A percentile compares a stretch with the other conserved stretches of the same genome.
Conservation (phyloP, 2,797 vertebrate species). For the Nyctalus aviator region DNA sequence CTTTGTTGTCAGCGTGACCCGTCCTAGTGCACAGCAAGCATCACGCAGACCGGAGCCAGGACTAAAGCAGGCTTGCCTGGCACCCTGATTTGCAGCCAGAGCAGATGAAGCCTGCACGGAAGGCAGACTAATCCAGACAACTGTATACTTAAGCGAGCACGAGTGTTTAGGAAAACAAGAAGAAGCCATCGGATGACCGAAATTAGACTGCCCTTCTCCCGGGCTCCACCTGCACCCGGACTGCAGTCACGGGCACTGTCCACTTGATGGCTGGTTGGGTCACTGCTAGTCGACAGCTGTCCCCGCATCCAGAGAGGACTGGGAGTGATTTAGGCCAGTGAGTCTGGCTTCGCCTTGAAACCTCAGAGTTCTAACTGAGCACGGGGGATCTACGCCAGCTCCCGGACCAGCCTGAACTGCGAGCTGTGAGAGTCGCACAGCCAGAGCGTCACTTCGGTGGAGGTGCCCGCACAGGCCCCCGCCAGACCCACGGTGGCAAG, state of each 20-base stretch:
- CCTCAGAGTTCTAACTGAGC: conserved; percentile 81
- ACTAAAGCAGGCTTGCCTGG: conserved; percentile 86
- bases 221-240: conserved; percentile 82
- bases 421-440: conserved; percentile 78
- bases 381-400: conserved; percentile 72
- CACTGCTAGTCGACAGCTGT: conserved; percentile 88
- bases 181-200: conserved; percentile 81
- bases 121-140: conserved; percentile 90
- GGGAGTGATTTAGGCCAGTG: conserved; percentile 94
- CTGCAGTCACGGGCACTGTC: conserved; percentile 86
- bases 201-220: conserved; percentile 83
- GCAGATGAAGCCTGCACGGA: conserved; percentile 89
- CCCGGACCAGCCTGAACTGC: conserved; percentile 61
- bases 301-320: conserved; percentile 91
- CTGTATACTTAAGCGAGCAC: conserved; percentile 82
- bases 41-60: conserved; percentile 85
- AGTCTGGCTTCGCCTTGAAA: conserved; percentile 89
- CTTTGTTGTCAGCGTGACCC: conserved; percentile 89
- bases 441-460: conserved; percentile 72
- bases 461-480: conserved; percentile 85
- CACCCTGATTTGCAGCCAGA: conserved; percentile 88
- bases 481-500: conserved; percentile 82
- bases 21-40: conserved; percentile 87
- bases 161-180: conserved; percentile 82
- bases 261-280: conserved; percentile 89